phyloP scores from a whole-genome alignment of 2,888 invertebrate genomes.

The Argyra leucocephala region DNA sequence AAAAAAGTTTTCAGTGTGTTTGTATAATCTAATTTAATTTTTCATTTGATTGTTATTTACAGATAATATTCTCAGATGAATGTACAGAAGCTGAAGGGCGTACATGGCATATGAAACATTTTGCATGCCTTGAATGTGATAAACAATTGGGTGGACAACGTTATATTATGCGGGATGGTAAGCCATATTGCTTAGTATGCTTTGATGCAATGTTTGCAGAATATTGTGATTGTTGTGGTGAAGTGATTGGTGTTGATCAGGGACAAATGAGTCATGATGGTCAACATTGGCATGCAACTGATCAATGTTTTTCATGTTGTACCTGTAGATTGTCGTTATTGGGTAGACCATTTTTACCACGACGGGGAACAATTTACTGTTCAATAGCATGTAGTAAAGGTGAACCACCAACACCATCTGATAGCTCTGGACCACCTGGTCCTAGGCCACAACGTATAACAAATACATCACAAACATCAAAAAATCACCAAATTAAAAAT shows the following conservation, averaged over 20 bases:
- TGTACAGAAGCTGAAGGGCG: slow-evolving; percentile 97
- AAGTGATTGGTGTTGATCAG: slow-evolving; percentile 91
- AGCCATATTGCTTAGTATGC: slow-evolving; percentile 88
- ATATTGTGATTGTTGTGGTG: slow-evolving; percentile 93
- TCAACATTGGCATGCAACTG: slow-evolving; percentile 96
- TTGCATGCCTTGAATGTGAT: slow-evolving; percentile 92
- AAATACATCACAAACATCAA: slow-evolving; percentile 36
- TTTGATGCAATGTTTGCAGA: slow-evolving; percentile 94
- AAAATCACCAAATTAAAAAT: slow-evolving; percentile 27
- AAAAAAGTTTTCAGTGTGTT: neutral
- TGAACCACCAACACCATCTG: slow-evolving; percentile 76
- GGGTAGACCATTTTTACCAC: slow-evolving; percentile 83
- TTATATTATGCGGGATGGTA: slow-evolving; percentile 93
- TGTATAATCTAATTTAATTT: neutral
- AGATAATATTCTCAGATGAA: slow-evolving; percentile 97
- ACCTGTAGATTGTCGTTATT: slow-evolving; percentile 64
- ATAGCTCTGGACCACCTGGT: slow-evolving; percentile 64
- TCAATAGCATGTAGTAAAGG: slow-evolving; percentile 90
- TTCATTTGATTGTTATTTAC: slow-evolving; percentile 26
- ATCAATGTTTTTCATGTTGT: slow-evolving; percentile 87
- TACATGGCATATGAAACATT: slow-evolving; percentile 99
- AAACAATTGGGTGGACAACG: slow-evolving; percentile 91
- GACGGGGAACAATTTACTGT: slow-evolving; percentile 87
- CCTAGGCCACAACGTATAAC: slow-evolving; percentile 47
- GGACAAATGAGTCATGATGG: slow-evolving; percentile 97